Evolutionary conservation across 30 jellyfish, hydroid and myxozoan genomes (phyloP), one percentile per base, ranked within the genome.

Genomic region (Chrysaora quinquecirrha): DNA sequence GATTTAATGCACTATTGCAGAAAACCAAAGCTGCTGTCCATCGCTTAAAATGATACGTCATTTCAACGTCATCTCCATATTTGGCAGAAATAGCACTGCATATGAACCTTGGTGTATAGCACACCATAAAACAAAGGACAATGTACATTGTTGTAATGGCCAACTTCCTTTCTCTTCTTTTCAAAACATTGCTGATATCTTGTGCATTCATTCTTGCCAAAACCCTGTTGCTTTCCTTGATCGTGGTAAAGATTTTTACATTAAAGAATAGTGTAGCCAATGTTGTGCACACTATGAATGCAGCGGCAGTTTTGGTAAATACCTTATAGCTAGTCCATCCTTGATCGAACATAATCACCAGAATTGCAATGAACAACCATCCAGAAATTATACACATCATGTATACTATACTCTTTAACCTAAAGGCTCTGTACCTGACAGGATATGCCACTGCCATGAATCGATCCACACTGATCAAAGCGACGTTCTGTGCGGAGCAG

Each of bases 381-480:
- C 43, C 29, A 2, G 2, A 34, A 10, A 27, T 18, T 10, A 70
- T 7, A 7, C 30, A 34, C 30, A 35, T 30, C 24, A 23, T 38
- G 29, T 38, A 70, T 28, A 3, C 14, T 16, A n/a, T 33, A 9
- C 19, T 6, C 19, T 19, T 21, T 19, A 34, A 38, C 1, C 32
- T 50, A 67, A 22, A 35, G 19, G 68, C 35, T 33, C 54, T 33
- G 38, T 75, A 56, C 16, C 64, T n/a, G 1, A 75, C 30, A 16
- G 87, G 87, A 20, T n/a, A 56, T 12, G 76, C 33, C 21, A 69
- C 16, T 6, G 87, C 87, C 56, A 75, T 14, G 34, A 46, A 30
- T 27, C 87, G 61, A 43, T 75, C 87, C 20, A 75, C 32, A 33
- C 76, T 75, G 62, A 75, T 46, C 24, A 75, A 27, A 22, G 64